Conservation (phyloP, 2,113 vertebrate genomes). For the Nesogale talazaci region DNA sequence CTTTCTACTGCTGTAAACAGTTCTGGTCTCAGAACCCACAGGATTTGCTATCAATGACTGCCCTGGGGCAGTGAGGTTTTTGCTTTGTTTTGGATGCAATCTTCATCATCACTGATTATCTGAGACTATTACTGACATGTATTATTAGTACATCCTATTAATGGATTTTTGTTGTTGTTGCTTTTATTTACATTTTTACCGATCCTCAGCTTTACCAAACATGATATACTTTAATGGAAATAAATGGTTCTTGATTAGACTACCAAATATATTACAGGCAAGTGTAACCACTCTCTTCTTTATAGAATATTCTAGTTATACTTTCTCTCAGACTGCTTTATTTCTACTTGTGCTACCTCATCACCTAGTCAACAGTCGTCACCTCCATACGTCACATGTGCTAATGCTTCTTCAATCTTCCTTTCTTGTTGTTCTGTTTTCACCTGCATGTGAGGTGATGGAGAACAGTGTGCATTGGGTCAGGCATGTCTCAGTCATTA, state of each 20-base stretch:
- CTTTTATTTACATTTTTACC: not conserved
- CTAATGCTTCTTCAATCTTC: not conserved
- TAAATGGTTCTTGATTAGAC: not conserved
- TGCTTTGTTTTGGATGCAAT: not conserved
- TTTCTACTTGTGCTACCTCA: not conserved
- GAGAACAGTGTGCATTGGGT: not conserved
- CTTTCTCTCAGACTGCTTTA: not conserved
- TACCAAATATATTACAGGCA: not conserved
- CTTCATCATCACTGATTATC: not conserved
- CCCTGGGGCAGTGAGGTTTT: too few species aligned
- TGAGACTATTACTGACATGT: not conserved
- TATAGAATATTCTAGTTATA: not conserved
- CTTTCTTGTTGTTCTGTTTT: not conserved
- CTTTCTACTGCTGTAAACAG: too few species aligned
- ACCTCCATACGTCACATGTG: not conserved
- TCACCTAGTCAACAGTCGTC: not conserved
- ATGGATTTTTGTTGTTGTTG: not conserved
- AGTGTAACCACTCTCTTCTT: not conserved
- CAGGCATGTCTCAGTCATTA: not conserved
- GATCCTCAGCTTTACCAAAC: not conserved
- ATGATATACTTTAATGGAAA: not conserved
- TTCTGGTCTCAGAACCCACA: too few species aligned
- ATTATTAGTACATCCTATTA: not conserved
- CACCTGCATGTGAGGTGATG: not conserved
- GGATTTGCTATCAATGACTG: too few species aligned